Evolutionary conservation across 2,113 vertebrate species (phyloP), one percentile per base, ranked within the genome.

Genomic region (Orycteropus afer): DNA sequence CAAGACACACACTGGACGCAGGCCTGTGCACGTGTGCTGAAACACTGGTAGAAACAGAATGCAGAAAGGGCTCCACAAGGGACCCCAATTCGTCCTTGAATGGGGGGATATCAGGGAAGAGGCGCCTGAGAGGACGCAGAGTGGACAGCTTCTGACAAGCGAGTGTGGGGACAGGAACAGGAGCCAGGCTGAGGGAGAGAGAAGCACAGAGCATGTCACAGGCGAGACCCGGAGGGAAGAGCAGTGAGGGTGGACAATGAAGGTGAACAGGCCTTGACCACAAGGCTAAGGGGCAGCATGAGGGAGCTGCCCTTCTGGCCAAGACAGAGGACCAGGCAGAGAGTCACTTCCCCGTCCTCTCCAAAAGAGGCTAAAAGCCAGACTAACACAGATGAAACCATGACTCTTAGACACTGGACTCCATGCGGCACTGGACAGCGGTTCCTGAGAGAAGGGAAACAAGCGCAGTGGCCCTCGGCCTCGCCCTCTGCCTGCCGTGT

Each of bases 11-110:
- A n/a, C n/a, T n/a, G n/a, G n/a, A n/a, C n/a, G n/a, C n/a, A 37
- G 2, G 18, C 3, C 1, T 0, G 5, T 15, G 32, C 76, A 45
- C 0, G 40, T 5, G 32, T 45, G 47, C n/a, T 3, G 0, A 8
- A 42, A 55, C 2, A 12, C 47, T 59, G 73, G 17, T 0, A 83
- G 80, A 49, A 20, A 63, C 42, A 67, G 40, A 42, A 67, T 18
- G 29, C 84, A 42, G 71, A 34, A 40, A 37, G 34, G 32, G 45
- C 4, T 94, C 40, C 20, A 7, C 20, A 17, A 71, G 65, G 65
- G 7, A 71, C 37, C 5, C 12, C n/a, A 53, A 53, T 14, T 86
- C 45, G 3, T 61, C 51, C 53, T 80, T 55, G 34, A 3, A 15
- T 2, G 10, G 6, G 17, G 55, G 51, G 53, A 37, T 10, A 63